A percentile compares a stretch with the other conserved stretches of the same genome.
phyloP scores from a whole-genome alignment of 2,113 vertebrate genomes.

The Ictalurus punctatus region DNA sequence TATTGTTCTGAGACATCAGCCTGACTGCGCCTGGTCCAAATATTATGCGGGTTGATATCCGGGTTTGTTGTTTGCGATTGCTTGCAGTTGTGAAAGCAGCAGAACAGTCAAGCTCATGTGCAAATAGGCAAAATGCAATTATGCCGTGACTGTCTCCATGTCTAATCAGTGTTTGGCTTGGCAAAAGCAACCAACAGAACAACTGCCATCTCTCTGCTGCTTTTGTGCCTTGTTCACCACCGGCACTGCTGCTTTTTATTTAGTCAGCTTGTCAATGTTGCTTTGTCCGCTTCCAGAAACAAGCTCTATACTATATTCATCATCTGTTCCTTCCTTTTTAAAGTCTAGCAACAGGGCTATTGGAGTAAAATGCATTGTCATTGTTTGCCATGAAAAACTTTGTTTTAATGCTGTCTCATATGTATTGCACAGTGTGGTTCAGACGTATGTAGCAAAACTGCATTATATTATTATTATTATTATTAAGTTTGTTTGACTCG shows the following conservation, averaged over 20 bases:
- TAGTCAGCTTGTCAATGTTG: background rate
- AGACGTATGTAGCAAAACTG: background rate
- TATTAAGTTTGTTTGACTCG: background rate
- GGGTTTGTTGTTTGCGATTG: background rate
- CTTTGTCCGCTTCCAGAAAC: background rate
- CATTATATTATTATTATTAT: background rate
- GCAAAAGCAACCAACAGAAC: background rate
- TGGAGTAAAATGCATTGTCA: background rate
- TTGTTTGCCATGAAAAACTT: too few relatives aligned
- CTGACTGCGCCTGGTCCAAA: background rate
- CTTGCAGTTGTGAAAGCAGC: background rate
- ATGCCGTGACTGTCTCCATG: background rate
- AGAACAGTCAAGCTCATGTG: background rate
- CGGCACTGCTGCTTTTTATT: background rate
- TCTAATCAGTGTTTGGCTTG: background rate
- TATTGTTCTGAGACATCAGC: too few relatives aligned
- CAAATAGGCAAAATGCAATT: background rate
- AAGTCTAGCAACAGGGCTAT: background rate
- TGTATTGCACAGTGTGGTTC: too few relatives aligned
- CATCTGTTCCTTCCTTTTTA: too few relatives aligned
- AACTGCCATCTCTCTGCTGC: background rate
- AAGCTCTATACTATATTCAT: background rate
- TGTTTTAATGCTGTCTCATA: too few relatives aligned
- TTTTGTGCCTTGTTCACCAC: background rate
- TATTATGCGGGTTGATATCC: background rate